A percentile compares a stretch with the other conserved stretches of the same genome.
Conservation (phyloP, 2,888 invertebrate species). For the Notodromas monacha region DNA sequence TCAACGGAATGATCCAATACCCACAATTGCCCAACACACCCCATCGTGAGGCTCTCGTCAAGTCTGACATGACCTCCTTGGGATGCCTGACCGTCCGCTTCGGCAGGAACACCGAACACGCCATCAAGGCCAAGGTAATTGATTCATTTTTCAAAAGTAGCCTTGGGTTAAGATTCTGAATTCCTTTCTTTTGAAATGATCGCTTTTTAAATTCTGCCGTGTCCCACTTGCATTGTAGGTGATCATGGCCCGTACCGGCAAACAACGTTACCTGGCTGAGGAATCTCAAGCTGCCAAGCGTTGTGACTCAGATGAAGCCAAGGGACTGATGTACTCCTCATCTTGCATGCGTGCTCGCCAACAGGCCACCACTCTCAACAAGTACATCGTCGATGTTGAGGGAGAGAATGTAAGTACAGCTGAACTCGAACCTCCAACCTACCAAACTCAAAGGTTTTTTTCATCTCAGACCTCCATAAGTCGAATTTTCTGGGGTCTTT, state of each 20-base stretch:
- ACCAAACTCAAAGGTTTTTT: no score
- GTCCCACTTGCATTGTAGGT: background rate
- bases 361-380: conserved; percentile 2
- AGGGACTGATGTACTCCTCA: background rate
- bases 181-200: no score
- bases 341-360: background rate
- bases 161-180: no score
- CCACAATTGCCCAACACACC: background rate
- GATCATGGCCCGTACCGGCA: background rate
- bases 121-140: conserved; percentile 1
- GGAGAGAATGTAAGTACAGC: no score
- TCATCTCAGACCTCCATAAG: no score
- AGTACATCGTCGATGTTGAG: background rate
- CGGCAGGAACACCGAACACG: background rate
- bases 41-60: background rate
- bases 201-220: no score
- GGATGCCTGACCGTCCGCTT: background rate
- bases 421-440: no score
- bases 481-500: no score
- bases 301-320: background rate
- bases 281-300: background rate
- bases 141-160: no score
- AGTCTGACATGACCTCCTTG: background rate
- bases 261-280: background rate
- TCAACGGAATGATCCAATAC: background rate